Base-by-base conservation (phyloP, 2,797 vertebrate species). In the Acanthurus lineatus region DNA sequence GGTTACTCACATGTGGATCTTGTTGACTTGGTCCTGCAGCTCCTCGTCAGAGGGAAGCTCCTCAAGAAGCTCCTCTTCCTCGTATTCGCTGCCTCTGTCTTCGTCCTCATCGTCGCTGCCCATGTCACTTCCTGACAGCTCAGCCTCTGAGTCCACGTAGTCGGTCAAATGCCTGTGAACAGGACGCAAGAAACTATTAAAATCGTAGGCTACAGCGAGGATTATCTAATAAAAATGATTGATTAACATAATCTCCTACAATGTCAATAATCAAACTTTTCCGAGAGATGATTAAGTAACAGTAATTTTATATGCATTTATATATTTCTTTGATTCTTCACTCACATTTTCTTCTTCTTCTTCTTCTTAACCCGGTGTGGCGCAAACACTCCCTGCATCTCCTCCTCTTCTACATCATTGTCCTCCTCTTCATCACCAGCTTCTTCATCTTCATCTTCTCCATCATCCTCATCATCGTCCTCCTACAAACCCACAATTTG, bases 1-100 rank as follows among this genome's bases (percentile, higher is more conserved):
- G 0, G n/a, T 38, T 77, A 96, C 97, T 96, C 78, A 99, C 98
- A 97, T 98, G 92, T 99, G 98, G 84, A 99, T 97, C 92, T 97
- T 99, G 91, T 99, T 98, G 79, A 99, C 92, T 87, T 99, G 97
- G 72, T 95, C 95, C 79, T 97, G 96, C 9, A 99, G 91, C 86
- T 99, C 98, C 3, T 93, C 96, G 7, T 98, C 97, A 0, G 95
- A 97, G 0, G 98, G 98, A 48, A 99, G 96, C 0, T 96, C 96
- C 77, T 99, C 98, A 0, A 98, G 96, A 66, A 96, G 91, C 12
- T 96, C 81, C 0, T 99, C 98, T 59, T 99, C 98, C 87, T 99
- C 98, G 0, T 99, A 99, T 7, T 98, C 97, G 0, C 97, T 93
- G 11, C 94, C 97, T 64, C 95, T 89, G 0, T 94, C 95, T 0